Evolutionary conservation across 2,797 vertebrate species (phyloP), one percentile per base, ranked within the genome.

Genomic region (Sylvilagus floridanus): DNA sequence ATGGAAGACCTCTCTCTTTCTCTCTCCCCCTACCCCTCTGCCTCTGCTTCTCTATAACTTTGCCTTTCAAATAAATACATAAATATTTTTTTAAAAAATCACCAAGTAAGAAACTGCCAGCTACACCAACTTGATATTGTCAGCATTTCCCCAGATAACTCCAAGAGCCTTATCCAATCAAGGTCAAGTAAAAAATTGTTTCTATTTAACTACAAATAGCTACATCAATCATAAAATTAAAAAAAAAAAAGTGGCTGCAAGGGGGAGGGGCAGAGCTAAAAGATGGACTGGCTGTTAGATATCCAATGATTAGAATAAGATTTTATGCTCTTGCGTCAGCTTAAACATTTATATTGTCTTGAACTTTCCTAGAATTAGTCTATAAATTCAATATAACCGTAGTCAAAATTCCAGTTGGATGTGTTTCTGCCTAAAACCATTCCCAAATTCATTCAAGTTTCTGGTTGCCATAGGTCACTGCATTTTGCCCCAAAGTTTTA

Each of bases 401-500:
- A 30, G 12, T 77, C 60, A 95, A 72, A 75, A 69, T 81, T 71
- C 11, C 16, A 81, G 4, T 5, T 35, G 52, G 11, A 66, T 16
- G 35, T 84, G 62, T 79, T 57, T 62, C 54, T 50, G 28, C 73
- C 71, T 82, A 79, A 91, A 63, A 85, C 16, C 69, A 16, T 92
- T 94, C 72, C 21, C 22, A 47, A 69, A 75, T 94, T 76, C 85
- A 71, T 92, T 81, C 22, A 68, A 50, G 19, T 65, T 63, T 5
- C 30, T 89, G 81, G 73, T 65, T 84, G 88, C 26, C 28, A n/a
- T 17, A 65, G 19, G 2, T 85, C 52, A 92, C 63, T 63, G 68
- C 54, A 13, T 89, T 71, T 85, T 62, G 84, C 79, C 28, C 17
- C 28, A 84, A 94, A 83, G 87, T 69, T 65, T 73, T 60, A 84